phyloP scores from a whole-genome alignment of 2,888 invertebrate genomes.

The Athalia circularis region DNA sequence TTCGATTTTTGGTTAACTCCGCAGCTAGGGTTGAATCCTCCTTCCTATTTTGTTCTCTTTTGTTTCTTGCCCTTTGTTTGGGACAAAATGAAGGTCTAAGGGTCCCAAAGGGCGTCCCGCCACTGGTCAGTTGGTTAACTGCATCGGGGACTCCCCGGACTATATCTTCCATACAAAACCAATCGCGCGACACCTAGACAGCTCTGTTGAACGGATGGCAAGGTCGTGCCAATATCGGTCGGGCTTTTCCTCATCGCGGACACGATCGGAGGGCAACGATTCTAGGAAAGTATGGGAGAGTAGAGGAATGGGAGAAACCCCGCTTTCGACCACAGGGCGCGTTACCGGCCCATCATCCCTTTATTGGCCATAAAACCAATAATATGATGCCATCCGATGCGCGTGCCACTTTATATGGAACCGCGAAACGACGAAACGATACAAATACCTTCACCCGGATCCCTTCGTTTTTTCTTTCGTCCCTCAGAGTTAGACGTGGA shows the following conservation, averaged over 20 bases:
- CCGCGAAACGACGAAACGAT: constrained; percentile 69
- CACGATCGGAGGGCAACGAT: constrained; percentile 7
- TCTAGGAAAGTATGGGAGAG: background rate
- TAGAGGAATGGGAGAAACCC: constrained; percentile 50
- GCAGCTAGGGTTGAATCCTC: constrained; percentile 43
- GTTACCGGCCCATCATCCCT: constrained; percentile 63
- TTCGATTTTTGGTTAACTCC: constrained; percentile 50
- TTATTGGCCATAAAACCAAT: constrained; percentile 74
- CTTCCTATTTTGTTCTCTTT: background rate
- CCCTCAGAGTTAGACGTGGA: constrained; percentile 14
- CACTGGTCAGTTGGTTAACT: constrained; percentile 65
- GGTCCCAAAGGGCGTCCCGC: constrained; percentile 62
- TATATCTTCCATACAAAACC: constrained; percentile 70
- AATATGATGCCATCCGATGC: constrained; percentile 69
- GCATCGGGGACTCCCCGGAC: constrained; percentile 72
- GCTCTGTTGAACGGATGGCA: constrained; percentile 58
- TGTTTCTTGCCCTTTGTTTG: constrained; percentile 14
- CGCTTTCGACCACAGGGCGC: constrained; percentile 49
- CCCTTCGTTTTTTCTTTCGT: background rate
- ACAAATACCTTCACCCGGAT: constrained; percentile 59
- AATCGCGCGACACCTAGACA: constrained; percentile 72
- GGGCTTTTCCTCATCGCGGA: constrained; percentile 44
- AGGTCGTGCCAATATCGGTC: constrained; percentile 65
- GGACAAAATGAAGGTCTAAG: constrained; percentile 38
- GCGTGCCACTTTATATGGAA: constrained; percentile 61